Conservation (phyloP, 2,888 invertebrate genomes). For the Caradrina clavipalpis region DNA sequence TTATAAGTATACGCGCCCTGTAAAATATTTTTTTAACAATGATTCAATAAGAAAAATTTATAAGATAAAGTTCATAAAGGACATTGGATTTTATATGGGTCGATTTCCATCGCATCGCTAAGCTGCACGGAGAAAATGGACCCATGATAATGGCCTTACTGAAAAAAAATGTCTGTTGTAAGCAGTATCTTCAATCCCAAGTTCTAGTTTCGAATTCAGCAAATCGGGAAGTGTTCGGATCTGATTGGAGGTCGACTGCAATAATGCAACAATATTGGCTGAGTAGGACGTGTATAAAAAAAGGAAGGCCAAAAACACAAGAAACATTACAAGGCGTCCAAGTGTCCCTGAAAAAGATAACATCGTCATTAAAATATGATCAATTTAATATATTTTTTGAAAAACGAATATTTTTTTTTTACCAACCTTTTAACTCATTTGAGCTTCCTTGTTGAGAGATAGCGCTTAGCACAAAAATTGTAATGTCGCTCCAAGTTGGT, state of each 20-base stretch:
- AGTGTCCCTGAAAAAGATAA: slow-evolving; percentile 76
- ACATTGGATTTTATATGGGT: no score
- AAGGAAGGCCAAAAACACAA: slow-evolving; percentile 91
- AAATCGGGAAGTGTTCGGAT: slow-evolving; percentile 92
- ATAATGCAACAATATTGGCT: slow-evolving; percentile 93
- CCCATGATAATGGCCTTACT: slow-evolving; percentile 76
- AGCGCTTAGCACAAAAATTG: slow-evolving; percentile 90
- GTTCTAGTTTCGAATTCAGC: slow-evolving; percentile 91
- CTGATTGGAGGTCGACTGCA: slow-evolving; percentile 93
- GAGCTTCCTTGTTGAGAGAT: slow-evolving; percentile 91
- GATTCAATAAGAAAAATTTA: not conserved
- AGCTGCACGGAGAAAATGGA: no score
- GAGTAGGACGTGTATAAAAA: slow-evolving; percentile 94
- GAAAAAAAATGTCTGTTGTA: slow-evolving; percentile 92
- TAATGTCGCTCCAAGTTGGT: slow-evolving; percentile 85
- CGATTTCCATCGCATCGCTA: no score
- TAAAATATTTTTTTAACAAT: slow-evolving; percentile 29
- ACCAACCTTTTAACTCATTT: slow-evolving; percentile 75
- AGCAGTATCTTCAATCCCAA: slow-evolving; percentile 92
- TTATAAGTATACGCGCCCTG: slow-evolving; percentile 82
- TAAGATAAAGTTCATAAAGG: not conserved
- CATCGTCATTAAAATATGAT: slow-evolving; percentile 16
- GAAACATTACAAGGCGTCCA: slow-evolving; percentile 91
- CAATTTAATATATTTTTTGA: no score
- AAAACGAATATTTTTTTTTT: not conserved